Conservation (phyloP, 2,797 vertebrate species). For the Momotus momota region DNA sequence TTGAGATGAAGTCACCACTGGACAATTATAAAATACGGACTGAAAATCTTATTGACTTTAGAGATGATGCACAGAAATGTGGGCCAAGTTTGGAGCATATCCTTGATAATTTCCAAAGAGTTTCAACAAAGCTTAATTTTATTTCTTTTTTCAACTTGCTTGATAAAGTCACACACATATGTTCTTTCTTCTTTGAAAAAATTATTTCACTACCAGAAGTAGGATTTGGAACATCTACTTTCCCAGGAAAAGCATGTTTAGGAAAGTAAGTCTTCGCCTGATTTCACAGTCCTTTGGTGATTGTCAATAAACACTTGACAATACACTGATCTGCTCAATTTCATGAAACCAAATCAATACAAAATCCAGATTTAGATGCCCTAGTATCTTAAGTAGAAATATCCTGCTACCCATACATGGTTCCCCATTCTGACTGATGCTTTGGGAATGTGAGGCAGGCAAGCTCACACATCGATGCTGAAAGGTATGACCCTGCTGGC, state of each 20-base stretch:
- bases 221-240: neutral
- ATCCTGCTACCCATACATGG: constrained; percentile 34
- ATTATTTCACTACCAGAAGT: neutral
- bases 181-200: neutral
- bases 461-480: constrained; percentile 5
- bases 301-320: constrained; percentile 34
- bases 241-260: neutral
- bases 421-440: neutral
- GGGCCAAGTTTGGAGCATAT: neutral
- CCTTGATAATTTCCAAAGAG: neutral
- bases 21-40: neutral
- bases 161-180: neutral
- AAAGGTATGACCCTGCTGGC: constrained; percentile 60
- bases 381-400: neutral
- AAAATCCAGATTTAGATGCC: constrained; percentile 77
- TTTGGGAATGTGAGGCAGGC: neutral
- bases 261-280: neutral
- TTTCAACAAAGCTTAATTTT: neutral
- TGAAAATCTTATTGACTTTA: neutral
- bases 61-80: neutral
- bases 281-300: neutral
- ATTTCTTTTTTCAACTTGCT: neutral
- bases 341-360: constrained; percentile 75
- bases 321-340: constrained; percentile 38
- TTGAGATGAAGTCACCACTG: neutral